A percentile compares a stretch with the other conserved stretches of the same genome.
These are phyloP conservation scores for Camelus dromedarius DNA, from an alignment of 2,113 vertebrate genomes.

Conservation along the genomic window DNA sequence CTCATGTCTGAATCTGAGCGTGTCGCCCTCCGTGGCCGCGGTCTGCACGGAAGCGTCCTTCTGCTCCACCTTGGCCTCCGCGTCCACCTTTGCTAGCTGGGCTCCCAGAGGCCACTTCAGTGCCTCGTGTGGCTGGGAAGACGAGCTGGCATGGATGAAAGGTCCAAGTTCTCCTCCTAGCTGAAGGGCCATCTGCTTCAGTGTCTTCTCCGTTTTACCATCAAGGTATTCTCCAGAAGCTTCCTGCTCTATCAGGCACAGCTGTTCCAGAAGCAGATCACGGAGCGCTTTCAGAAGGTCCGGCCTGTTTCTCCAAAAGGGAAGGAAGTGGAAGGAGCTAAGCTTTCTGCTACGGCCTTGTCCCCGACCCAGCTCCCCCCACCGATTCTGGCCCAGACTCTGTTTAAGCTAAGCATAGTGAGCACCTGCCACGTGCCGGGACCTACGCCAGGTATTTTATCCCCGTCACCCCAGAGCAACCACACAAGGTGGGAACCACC, in stretches of 20 bases:
- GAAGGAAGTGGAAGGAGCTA: conserved; percentile 65
- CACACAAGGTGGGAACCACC: not conserved
- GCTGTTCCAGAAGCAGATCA: conserved; percentile 88
- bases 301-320: conserved; percentile 81
- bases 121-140: conserved; percentile 84
- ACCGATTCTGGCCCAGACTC: not conserved
- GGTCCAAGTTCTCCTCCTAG: conserved; percentile 85
- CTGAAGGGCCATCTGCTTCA: conserved; percentile 86
- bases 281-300: conserved; percentile 84
- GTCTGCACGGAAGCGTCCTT: conserved; percentile 86
- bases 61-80: conserved; percentile 79
- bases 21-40: conserved; percentile 63
- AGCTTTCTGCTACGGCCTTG: conserved; percentile 58
- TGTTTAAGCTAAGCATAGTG: not conserved
- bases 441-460: not conserved
- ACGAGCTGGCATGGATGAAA: conserved; percentile 83
- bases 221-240: conserved; percentile 87
- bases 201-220: conserved; percentile 86
- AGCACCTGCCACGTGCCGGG: not conserved
- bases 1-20: conserved; percentile 56
- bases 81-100: conserved; percentile 76
- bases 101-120: conserved; percentile 71
- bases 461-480: not conserved
- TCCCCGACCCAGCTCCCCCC: not conserved
- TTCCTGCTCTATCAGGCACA: conserved; percentile 85